A percentile compares a stretch with the other conserved stretches of the same genome.
phyloP scores from a whole-genome alignment of 92 coral and sea anemone genomes.

The Plumapathes pennacea region DNA sequence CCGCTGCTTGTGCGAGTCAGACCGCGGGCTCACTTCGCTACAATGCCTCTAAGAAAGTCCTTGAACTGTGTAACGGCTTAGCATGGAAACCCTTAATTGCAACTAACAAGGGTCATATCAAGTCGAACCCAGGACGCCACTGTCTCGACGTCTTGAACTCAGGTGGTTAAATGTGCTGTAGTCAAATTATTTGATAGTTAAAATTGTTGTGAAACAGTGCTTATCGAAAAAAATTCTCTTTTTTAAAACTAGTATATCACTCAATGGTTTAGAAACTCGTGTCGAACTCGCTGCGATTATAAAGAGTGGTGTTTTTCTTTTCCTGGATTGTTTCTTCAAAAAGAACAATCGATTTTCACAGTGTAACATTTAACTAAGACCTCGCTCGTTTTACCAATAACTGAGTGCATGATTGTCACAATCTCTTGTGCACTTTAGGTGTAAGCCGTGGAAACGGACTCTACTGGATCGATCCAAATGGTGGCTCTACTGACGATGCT shows the following conservation, averaged over 20 bases:
- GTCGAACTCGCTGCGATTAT: too few species aligned
- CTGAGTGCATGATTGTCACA: too few species aligned
- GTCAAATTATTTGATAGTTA: too few species aligned
- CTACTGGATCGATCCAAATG: slow-evolving; percentile 77
- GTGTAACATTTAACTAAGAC: too few species aligned
- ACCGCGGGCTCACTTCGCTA: slow-evolving; percentile 74
- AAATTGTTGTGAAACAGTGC: too few species aligned
- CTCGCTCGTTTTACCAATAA: too few species aligned
- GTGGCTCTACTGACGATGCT: slow-evolving; percentile 66
- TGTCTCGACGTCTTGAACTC: slow-evolving; percentile 64
- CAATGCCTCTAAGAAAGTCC: slow-evolving; percentile 38
- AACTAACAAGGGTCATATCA: slow-evolving; percentile 32
- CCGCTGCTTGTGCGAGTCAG: slow-evolving; percentile 36
- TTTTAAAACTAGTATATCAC: too few species aligned
- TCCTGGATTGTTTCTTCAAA: background rate
- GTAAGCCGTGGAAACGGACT: slow-evolving; percentile 59
- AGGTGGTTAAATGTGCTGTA: slow-evolving; percentile 15
- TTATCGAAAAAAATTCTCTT: too few species aligned
- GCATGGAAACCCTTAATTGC: slow-evolving; percentile 47
- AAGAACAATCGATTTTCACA: background rate
- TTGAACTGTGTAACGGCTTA: slow-evolving; percentile 67
- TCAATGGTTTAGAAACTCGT: too few species aligned
- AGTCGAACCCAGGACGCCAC: slow-evolving; percentile 49
- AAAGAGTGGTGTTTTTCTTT: too few species aligned
- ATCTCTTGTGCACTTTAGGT: slow-evolving; percentile 29